Base-by-base conservation (phyloP, 2,113 vertebrate genomes). In the Sphyrna mokarran region DNA sequence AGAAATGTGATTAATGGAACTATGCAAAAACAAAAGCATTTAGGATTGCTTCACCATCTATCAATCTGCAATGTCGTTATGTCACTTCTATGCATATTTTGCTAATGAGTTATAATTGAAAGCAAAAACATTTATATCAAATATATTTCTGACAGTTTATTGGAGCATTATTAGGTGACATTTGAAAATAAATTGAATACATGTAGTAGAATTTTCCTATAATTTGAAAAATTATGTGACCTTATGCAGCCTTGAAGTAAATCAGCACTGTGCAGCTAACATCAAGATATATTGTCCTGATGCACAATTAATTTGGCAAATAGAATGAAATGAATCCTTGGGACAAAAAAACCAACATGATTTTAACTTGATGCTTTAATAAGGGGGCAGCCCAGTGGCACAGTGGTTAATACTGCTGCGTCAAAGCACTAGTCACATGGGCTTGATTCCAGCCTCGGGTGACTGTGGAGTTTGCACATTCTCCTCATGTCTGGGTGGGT, bases 1-100 rank as follows among this genome's bases (percentile, higher is more conserved):
- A 54, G 95, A 29, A 96, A 14, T 89, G 58, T 96, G 96, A 96
- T 96, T 11, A 95, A 97, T 96, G 96, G 96, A 78, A 76, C 94
- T 7, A 14, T 22, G 87, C 3, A 96, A 87, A 63, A 80, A 95
- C n/a, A 70, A 83, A 96, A 1, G 20, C 20, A 5, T 18, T 96
- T 20, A 96, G 29, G 58, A 80, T 94, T 95, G 94, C 68, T 72
- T 54, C 72, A 43, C 29, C 68, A 54, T 76, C 40, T 54, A 72
- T 95, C 94, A 72, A 76, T 95, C 69, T 72, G 68, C 69, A 22
- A 95, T 95, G 68, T 43, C 26, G 48, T 95, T 29, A 48, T 95
- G 40, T 54, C 40, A 76, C 4, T 70, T 94, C 48, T 69, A 54
- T 95, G 23, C 72, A 72, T 72, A 54, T 95, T 72, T 18, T 48